These are phyloP conservation scores for Tinamus guttatus DNA, from an alignment of 2,113 vertebrate species.

Conservation along the genomic window DNA sequence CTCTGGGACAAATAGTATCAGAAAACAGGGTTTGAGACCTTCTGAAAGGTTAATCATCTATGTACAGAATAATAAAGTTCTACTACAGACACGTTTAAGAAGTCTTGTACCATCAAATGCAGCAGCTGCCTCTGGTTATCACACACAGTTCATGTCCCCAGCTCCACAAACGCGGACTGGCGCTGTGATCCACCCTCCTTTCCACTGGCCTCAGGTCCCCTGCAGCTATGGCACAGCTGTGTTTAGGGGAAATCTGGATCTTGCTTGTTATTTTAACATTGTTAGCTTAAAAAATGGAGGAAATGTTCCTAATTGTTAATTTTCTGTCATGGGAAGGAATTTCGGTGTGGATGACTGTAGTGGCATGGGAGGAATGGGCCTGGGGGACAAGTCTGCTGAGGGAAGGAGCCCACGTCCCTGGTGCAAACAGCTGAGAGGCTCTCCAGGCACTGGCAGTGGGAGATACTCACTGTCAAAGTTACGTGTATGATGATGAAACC, in stretches of 20 bases:
- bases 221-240: not conserved
- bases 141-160: not conserved
- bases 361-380: not conserved
- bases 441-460: not conserved
- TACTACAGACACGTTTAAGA: not conserved
- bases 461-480: not conserved
- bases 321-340: not conserved
- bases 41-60: not conserved
- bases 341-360: not conserved
- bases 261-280: not conserved
- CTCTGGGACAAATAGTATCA: not conserved
- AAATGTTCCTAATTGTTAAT: not conserved
- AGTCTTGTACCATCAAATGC: not conserved
- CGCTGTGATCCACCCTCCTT: not conserved
- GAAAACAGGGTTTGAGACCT: not conserved
- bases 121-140: not conserved
- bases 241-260: not conserved
- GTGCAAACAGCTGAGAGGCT: not conserved
- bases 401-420: not conserved
- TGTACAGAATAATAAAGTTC: not conserved
- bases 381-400: not conserved
- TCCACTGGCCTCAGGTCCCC: not conserved
- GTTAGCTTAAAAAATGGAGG: conserved; percentile 10
- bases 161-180: not conserved
- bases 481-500: not conserved